Evolutionary conservation across 37 sponge, comb jelly and placozoan species (phyloP).

Genomic region (Amphimedon queenslandica): DNA sequence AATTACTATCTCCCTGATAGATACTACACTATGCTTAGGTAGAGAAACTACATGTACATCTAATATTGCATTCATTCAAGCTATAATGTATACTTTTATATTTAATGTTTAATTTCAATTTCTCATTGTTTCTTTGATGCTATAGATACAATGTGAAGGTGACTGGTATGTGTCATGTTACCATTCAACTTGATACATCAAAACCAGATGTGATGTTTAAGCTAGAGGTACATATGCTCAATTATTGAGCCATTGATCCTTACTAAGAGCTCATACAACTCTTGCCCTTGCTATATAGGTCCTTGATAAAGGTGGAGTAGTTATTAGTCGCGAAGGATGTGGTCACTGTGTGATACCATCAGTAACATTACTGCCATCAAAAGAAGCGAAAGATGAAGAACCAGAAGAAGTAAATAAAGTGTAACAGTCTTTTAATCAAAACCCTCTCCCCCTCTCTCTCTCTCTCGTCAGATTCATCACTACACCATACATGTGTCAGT

Average conservation of each 20-base stretch:
- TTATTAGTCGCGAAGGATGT: conserved; percentile 44
- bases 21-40: conserved; percentile 79
- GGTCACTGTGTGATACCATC: conserved; percentile 76
- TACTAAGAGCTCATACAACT: not conserved
- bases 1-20: conserved; percentile 88
- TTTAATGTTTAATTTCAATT: too few species aligned
- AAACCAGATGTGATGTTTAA: conserved; percentile 74
- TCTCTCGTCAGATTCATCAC: conserved; percentile 52
- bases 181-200: conserved; percentile 75
- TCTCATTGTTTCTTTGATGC: too few species aligned
- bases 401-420: not conserved
- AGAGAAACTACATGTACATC: conserved; percentile 3
- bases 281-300: conserved; percentile 33
- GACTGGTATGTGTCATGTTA: conserved; percentile 49
- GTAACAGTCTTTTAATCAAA: too few species aligned
- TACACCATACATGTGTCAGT: conserved; percentile 75
- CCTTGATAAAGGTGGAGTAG: conserved; percentile 52
- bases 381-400: not conserved
- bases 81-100: too few species aligned
- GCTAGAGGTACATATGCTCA: conserved; percentile 57
- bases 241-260: too few species aligned
- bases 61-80: not conserved
- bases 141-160: conserved; percentile 47
- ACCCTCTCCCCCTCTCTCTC: too few species aligned
- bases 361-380: conserved; percentile 26